Conservation (phyloP, 2,888 invertebrate species). For the Eremobia ochroleuca region DNA sequence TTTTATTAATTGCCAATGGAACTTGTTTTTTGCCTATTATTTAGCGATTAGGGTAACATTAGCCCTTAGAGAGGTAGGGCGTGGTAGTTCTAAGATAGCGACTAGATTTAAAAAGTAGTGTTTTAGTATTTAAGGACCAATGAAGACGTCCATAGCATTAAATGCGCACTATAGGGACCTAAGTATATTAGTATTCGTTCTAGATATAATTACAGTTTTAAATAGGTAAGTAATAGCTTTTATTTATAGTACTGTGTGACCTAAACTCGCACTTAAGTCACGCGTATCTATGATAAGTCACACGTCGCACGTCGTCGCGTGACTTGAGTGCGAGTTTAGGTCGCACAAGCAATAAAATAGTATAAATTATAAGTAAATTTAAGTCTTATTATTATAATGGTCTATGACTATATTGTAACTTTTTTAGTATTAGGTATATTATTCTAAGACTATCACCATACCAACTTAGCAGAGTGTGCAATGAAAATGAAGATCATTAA, state of each 20-base stretch:
- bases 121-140: constrained; percentile 6
- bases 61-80: constrained; percentile 55
- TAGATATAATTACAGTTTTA: neutral
- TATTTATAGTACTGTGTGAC: neutral
- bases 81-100: constrained; percentile 42
- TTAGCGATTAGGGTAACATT: constrained; percentile 42
- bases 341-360: neutral
- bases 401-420: neutral
- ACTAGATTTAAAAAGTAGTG: constrained; percentile 33
- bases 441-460: neutral
- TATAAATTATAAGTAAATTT: no score
- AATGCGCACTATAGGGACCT: constrained; percentile 40
- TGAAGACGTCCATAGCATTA: neutral
- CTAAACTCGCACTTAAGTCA: neutral
- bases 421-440: neutral
- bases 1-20: neutral
- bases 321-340: neutral
- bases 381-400: neutral
- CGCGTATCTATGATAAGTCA: neutral
- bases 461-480: neutral
- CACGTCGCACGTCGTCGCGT: no score
- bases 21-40: constrained; percentile 4
- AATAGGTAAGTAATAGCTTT: neutral
- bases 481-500: neutral
- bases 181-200: neutral